These are phyloP conservation scores for Rhamphomyia laevipes DNA, from an alignment of 2,888 invertebrate species.

Conservation along the genomic window DNA sequence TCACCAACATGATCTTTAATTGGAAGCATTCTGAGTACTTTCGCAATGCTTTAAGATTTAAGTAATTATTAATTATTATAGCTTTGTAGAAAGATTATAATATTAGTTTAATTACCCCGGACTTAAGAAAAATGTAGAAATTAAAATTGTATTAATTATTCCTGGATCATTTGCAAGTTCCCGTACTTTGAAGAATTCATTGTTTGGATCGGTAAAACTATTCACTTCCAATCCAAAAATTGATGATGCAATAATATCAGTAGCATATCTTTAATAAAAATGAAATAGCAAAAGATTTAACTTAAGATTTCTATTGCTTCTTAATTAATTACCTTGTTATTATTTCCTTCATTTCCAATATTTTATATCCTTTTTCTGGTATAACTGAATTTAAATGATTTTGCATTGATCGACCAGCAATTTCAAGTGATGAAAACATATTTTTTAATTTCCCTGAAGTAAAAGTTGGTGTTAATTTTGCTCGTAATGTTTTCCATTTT, in stretches of 20 bases:
- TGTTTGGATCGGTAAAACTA: constrained; percentile 32
- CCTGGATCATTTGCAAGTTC: no score
- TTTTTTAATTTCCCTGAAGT: constrained; percentile 53
- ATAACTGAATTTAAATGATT: constrained; percentile 32
- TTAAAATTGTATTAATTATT: no score
- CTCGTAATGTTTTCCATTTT: constrained; percentile 51
- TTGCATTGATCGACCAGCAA: constrained; percentile 43
- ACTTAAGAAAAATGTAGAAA: constrained; percentile 6
- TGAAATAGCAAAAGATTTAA: constrained; percentile 13
- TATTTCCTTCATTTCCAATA: constrained; percentile 39
- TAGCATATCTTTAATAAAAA: constrained; percentile 30
- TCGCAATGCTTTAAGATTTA: background rate
- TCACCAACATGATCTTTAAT: constrained; percentile 18
- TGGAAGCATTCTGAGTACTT: constrained; percentile 1
- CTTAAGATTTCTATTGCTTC: constrained; percentile 16
- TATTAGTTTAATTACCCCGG: constrained; percentile 16
- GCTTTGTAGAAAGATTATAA: background rate
- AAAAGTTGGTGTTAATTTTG: constrained; percentile 53
- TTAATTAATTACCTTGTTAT: constrained; percentile 21
- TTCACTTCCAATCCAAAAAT: constrained; percentile 39
- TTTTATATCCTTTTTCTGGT: constrained; percentile 24
- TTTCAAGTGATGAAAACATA: constrained; percentile 49
- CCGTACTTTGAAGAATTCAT: constrained; percentile 24
- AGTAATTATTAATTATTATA: no score
- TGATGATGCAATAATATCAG: constrained; percentile 38